A percentile compares a stretch with the other conserved stretches of the same genome.
These are phyloP conservation scores for Xestia rhomboidea DNA, from an alignment of 2,888 invertebrate genomes.

Conservation along the genomic window DNA sequence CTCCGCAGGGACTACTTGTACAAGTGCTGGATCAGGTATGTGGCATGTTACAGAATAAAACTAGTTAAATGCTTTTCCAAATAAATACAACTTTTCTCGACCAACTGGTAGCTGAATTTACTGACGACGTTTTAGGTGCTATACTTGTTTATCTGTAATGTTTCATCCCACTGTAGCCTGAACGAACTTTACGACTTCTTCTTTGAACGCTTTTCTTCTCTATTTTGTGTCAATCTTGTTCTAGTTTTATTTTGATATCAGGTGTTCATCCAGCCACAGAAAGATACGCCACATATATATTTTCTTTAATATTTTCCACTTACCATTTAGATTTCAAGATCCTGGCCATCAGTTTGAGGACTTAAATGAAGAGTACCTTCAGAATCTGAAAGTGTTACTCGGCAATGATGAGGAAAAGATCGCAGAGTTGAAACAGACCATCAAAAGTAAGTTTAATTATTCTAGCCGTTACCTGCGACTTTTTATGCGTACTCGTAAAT, in stretches of 20 bases:
- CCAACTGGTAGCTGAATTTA: background rate
- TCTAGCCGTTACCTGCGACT: background rate
- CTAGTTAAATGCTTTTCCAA: too few relatives aligned
- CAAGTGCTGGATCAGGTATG: slow-evolving; percentile 76
- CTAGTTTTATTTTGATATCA: background rate
- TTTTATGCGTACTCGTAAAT: background rate
- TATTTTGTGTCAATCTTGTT: background rate
- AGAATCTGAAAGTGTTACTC: slow-evolving; percentile 74
- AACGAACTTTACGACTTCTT: background rate
- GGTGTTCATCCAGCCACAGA: background rate
- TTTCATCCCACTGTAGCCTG: background rate
- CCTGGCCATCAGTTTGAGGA: slow-evolving; percentile 77
- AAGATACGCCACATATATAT: background rate
- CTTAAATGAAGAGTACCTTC: slow-evolving; percentile 78
- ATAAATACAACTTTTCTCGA: too few relatives aligned
- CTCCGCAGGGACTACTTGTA: slow-evolving; percentile 79
- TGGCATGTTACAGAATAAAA: too few relatives aligned
- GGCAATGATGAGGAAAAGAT: slow-evolving; percentile 83
- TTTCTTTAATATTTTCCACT: background rate
- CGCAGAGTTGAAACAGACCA: slow-evolving; percentile 73
- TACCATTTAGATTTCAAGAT: slow-evolving; percentile 78
- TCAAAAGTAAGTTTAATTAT: slow-evolving; percentile 74
- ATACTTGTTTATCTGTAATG: background rate
- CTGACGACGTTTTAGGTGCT: background rate
- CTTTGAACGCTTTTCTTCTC: background rate